A percentile compares a stretch with the other conserved stretches of the same genome.
Conservation (phyloP, 2,888 invertebrate species). For the Morinoia aosen region DNA sequence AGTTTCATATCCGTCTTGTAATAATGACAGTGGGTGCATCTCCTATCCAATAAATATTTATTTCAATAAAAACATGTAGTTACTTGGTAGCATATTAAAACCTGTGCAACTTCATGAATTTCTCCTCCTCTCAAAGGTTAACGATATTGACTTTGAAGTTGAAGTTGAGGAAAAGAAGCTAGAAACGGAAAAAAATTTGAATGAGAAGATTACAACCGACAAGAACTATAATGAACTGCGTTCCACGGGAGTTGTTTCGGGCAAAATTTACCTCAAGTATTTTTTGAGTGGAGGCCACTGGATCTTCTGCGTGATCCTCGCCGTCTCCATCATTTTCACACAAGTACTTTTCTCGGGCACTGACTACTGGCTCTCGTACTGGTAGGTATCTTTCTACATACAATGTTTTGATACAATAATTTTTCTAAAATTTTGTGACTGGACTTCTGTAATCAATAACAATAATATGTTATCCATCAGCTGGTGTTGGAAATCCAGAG, state of each 20-base stretch:
- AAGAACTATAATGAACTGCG: slow-evolving; percentile 56
- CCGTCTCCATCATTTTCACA: slow-evolving; percentile 48
- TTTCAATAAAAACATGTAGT: too few species aligned
- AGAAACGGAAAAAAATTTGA: too few species aligned
- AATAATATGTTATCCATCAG: not conserved
- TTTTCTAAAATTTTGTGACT: too few species aligned
- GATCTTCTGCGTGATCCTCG: slow-evolving; percentile 52
- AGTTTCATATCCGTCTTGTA: too few species aligned
- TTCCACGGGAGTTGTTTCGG: slow-evolving; percentile 57
- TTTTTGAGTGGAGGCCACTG: slow-evolving; percentile 62
- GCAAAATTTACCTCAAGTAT: slow-evolving; percentile 61
- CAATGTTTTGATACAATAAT: not conserved
- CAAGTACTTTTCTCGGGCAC: slow-evolving; percentile 61
- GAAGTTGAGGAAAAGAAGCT: not conserved
- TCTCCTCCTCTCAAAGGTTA: not conserved
- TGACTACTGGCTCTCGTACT: slow-evolving; percentile 65
- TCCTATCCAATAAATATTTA: too few species aligned
- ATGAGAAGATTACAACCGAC: not conserved
- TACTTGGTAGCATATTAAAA: too few species aligned
- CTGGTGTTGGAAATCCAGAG: not conserved
- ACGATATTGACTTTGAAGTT: not conserved
- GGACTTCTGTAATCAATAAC: not conserved
- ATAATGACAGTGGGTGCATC: too few species aligned
- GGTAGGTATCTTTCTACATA: slow-evolving; percentile 54
- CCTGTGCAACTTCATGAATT: not conserved